Base-by-base conservation (phyloP, 2,797 vertebrate genomes). In the Chromis chromis region DNA sequence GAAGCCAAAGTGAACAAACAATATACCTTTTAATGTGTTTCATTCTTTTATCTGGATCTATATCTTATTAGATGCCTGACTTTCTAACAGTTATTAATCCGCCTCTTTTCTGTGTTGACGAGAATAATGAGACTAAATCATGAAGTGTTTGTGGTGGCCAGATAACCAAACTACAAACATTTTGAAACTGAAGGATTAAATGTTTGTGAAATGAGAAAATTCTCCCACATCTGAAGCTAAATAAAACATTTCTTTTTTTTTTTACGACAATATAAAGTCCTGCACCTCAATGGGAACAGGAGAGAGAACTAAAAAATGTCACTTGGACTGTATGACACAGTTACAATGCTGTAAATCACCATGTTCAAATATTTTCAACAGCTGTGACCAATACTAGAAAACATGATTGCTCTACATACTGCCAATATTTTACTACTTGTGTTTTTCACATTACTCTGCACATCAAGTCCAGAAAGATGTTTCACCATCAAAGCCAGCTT, bases 51-150 rank as follows among this genome's bases (percentile, higher is more conserved):
- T 63, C 17, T 65, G 5, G 8, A 6, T 65, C 14, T 59, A 50
- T 52, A 60, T 10, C 56, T 39, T 10, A 42, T 56, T 19, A 14
- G 42, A 59, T 21, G 31, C 19, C 42, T 53, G 44, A 46, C 42
- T 58, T 39, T 31, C 48, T 62, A 9, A 53, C 11, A 60, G 50
- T 50, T 10, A 22, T 48, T 67, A 56, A 54, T 62, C 40, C 31
- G 33, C 7, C 22, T 74, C 17, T 60, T n/a, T 49, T 14, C 10
- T 10, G 33, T 31, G 33, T 58, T 73, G 13, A 39, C 55, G 3
- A 54, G 17, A 75, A 19, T 2, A 16, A 6, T 21, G 10, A 59
- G 53, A 46, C 24, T 60, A 1, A 50, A 60, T 31, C 16, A 36
- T 42, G 6, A 3, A n/a, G 4, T 21, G 22, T 19, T 60, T 25